Percentiles rank a stretch among this genome's conserved stretches.
These are phyloP conservation scores for Hedychridium roseum DNA, from an alignment of 2,888 invertebrate genomes.

Conservation along the genomic window DNA sequence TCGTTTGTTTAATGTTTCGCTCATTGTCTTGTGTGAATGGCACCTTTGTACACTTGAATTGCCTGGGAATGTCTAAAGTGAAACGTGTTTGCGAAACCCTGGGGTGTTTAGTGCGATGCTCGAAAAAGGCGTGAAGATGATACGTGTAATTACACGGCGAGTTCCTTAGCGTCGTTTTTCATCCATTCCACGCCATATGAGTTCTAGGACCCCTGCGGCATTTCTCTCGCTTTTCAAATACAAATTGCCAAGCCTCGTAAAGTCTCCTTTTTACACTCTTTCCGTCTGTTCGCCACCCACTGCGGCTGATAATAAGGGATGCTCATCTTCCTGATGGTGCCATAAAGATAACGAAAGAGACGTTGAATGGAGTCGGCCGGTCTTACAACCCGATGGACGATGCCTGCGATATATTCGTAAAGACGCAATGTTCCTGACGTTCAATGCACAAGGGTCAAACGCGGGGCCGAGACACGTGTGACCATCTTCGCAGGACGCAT, in stretches of 20 bases:
- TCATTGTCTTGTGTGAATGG: no score
- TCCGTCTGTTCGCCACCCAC: constrained; percentile 2
- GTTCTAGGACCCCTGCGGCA: background rate
- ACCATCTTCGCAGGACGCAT: constrained; percentile 36
- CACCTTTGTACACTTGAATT: no score
- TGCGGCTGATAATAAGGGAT: constrained; percentile 1
- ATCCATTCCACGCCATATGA: no score
- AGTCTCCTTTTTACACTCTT: constrained; percentile 7
- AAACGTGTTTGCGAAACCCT: no score
- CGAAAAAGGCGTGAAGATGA: constrained; percentile 2
- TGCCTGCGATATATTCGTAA: background rate
- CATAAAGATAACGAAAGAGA: background rate
- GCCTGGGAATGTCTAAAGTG: no score
- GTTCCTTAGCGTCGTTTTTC: no score
- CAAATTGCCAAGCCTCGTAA: constrained; percentile 6
- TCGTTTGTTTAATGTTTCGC: no score
- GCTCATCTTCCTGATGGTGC: background rate
- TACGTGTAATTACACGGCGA: constrained; percentile 15
- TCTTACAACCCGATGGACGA: background rate
- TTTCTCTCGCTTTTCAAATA: background rate
- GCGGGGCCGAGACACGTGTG: constrained; percentile 27
- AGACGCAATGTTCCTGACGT: background rate
- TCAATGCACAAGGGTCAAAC: background rate
- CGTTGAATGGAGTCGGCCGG: background rate
- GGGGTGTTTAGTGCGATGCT: no score